Conservation (phyloP, 2,113 vertebrate species). For the Carassius gibelio region DNA sequence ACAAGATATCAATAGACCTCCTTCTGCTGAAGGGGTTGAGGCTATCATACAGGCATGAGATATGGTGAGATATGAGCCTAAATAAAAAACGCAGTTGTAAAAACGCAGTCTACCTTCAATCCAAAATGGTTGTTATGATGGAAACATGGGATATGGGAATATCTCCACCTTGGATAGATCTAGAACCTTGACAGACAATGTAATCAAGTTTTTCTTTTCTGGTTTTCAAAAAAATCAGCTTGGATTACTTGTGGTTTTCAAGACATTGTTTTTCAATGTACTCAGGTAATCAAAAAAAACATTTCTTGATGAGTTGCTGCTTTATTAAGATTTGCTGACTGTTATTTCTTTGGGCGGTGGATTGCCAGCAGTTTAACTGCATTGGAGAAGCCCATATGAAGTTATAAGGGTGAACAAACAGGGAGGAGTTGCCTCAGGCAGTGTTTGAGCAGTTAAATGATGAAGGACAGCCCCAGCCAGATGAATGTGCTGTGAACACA, state of each 20-base stretch:
- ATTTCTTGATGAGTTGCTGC: neutral
- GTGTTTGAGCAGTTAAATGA: conserved; percentile 33
- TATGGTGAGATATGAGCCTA: neutral
- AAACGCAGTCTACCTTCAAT: neutral
- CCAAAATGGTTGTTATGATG: neutral
- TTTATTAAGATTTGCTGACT: conserved; percentile 1
- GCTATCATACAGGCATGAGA: neutral
- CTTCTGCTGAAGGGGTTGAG: neutral
- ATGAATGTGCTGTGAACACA: neutral
- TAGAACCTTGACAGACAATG: neutral
- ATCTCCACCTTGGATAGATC: neutral
- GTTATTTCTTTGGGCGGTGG: neutral
- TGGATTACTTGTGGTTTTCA: neutral
- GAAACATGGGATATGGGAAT: neutral
- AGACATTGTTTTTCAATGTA: neutral
- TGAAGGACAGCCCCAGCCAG: neutral
- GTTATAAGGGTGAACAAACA: neutral
- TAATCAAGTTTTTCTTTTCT: neutral
- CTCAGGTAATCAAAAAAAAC: too few relatives aligned
- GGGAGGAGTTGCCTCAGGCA: neutral
- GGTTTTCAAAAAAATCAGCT: neutral
- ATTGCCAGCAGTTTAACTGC: conserved; percentile 26
- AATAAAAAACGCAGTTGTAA: neutral
- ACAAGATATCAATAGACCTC: neutral
- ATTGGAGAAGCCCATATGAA: neutral